phyloP scores from a whole-genome alignment of 2,888 invertebrate genomes.

The Heliconius charithonia region DNA sequence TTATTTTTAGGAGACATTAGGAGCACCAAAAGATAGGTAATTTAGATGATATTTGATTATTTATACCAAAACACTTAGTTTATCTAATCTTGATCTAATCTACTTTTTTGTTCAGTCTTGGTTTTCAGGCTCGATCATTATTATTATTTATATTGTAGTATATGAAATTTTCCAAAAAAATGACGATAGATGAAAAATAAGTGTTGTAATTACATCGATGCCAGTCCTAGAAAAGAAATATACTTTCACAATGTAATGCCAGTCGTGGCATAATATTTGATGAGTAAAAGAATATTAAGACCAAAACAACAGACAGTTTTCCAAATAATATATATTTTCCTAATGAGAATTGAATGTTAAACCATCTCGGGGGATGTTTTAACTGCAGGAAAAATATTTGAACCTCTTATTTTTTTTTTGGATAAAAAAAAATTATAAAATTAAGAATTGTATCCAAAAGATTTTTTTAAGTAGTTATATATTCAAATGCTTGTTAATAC shows the following conservation, averaged over 20 bases:
- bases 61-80: background rate
- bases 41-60: background rate
- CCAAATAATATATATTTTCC: too few species aligned
- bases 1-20: background rate
- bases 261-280: background rate
- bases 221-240: background rate
- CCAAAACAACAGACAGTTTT: too few species aligned
- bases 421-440: too few species aligned
- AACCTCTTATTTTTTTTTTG: too few species aligned
- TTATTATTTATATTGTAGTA: background rate
- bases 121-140: background rate
- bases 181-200: background rate
- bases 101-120: background rate
- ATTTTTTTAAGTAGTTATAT: too few species aligned
- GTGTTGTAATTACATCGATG: background rate
- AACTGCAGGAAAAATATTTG: too few species aligned
- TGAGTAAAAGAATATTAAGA: background rate
- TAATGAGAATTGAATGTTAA: too few species aligned
- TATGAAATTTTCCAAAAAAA: background rate
- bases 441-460: too few species aligned
- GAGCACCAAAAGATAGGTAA: background rate
- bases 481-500: too few species aligned
- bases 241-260: background rate
- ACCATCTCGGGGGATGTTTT: too few species aligned
- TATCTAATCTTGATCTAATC: background rate